Evolutionary conservation across 2,888 invertebrate genomes (phyloP), one percentile per base, ranked within the genome.

Genomic region (Mamestra brassicae): DNA sequence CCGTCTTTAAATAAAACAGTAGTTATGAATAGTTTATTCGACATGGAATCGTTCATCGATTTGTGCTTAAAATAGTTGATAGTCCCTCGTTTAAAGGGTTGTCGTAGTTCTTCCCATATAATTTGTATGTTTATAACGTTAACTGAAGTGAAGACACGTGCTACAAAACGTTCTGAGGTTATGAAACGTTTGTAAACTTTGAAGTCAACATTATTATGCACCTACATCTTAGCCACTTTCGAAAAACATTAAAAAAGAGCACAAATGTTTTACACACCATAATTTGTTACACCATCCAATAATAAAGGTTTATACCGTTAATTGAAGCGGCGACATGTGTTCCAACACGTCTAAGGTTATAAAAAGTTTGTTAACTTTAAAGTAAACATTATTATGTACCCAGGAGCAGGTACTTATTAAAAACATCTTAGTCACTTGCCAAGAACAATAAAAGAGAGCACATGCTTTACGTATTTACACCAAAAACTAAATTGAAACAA

Each of bases 1-100:
- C 36, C 11, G 7, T 34, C 4, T 38, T n/a, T n/a, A 15, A 47
- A 52, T 65, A 77, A 79, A 66, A 52, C 55, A 66, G 57, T 64
- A 38, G 45, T 61, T 60, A 60, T 67, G 26, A 61, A 60, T 34
- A 60, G 42, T 10, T 1, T 45, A 34, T 42, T 47, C 15, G 5
- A 58, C 81, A 66, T 66, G 58, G 64, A 61, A 58, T 50, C 13
- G 17, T 17, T 34, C 61, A 87, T 87, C 74, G 87, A 85, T 87
- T 76, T 34, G 34, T 34, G 74, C 68, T 78, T 71, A 69, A 86
- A 81, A 86, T 85, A 84, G 72, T 70, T 67, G 10, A 47, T 26
- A 60, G 57, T 76, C 52, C 15, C 38, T 15, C n/a, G 50, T 63
- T 65, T 11, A 26, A 52, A 36, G 5, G 42, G 36, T 50, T 54